A percentile compares a stretch with the other conserved stretches of the same genome.
phyloP scores from a whole-genome alignment of 2,797 vertebrate species.

The Coluber constrictor region DNA sequence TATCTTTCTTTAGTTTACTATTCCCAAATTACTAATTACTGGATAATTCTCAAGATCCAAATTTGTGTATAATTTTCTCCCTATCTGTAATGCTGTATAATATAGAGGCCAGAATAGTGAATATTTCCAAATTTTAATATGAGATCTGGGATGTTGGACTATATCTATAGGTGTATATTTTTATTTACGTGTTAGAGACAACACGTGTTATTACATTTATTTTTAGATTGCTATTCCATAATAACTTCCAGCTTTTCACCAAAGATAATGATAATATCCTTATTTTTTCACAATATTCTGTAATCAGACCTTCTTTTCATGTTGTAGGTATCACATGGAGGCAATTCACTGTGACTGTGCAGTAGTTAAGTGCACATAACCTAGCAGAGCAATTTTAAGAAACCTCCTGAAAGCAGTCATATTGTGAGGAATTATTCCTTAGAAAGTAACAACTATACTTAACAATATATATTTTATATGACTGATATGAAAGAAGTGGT shows the following conservation, averaged over 20 bases:
- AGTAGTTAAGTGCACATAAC: not conserved
- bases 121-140: not conserved
- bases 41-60: not conserved
- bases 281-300: not conserved
- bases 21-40: constrained; percentile 14
- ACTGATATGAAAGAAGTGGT: not conserved
- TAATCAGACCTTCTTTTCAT: not conserved
- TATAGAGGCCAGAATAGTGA: not conserved
- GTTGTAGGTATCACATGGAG: not conserved
- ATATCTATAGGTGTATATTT: not conserved
- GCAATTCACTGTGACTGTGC: not conserved
- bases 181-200: not conserved
- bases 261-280: not conserved
- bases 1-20: constrained; percentile 51
- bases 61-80: constrained; percentile 45
- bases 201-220: not conserved
- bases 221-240: constrained; percentile 6
- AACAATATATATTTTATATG: not conserved
- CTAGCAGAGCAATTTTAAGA: not conserved
- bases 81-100: constrained; percentile 33
- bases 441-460: not conserved
- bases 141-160: too few species aligned
- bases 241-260: not conserved
- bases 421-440: not conserved
- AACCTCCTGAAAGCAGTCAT: not conserved